These are phyloP conservation scores for Rissa tridactyla DNA, from an alignment of 2,113 vertebrate genomes.

Conservation along the genomic window DNA sequence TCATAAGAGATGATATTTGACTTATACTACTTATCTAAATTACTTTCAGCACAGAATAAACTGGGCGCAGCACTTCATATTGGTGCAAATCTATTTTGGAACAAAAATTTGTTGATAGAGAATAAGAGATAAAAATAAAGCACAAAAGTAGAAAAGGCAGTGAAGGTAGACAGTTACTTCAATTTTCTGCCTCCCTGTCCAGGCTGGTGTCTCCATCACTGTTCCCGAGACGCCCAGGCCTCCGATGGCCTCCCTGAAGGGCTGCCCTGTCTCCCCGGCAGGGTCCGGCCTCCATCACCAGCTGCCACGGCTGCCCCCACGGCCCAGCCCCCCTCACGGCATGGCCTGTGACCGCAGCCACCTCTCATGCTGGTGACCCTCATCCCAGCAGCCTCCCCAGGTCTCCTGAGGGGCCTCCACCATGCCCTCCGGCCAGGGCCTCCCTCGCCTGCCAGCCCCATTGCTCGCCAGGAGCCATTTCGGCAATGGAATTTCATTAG, in stretches of 20 bases:
- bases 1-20: neutral
- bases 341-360: neutral
- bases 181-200: neutral
- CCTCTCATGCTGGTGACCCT: neutral
- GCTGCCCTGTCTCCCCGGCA: rapidly evolving
- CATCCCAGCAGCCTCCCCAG: neutral
- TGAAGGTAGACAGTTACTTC: neutral
- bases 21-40: neutral
- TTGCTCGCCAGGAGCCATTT: neutral
- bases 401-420: neutral
- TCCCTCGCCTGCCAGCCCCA: rapidly evolving
- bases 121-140: neutral
- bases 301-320: rapidly evolving
- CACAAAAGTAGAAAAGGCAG: neutral
- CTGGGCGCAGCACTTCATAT: rapidly evolving
- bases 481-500: neutral
- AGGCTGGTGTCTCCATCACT: rapidly evolving
- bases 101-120: neutral
- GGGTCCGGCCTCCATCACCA: neutral
- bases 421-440: neutral
- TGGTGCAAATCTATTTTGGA: neutral
- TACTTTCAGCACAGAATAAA: neutral
- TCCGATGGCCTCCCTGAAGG: neutral
- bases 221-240: neutral
- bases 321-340: too few relatives aligned